Evolutionary conservation across 2,113 vertebrate species (phyloP).

Genomic region (Pelecanoides urinatrix): DNA sequence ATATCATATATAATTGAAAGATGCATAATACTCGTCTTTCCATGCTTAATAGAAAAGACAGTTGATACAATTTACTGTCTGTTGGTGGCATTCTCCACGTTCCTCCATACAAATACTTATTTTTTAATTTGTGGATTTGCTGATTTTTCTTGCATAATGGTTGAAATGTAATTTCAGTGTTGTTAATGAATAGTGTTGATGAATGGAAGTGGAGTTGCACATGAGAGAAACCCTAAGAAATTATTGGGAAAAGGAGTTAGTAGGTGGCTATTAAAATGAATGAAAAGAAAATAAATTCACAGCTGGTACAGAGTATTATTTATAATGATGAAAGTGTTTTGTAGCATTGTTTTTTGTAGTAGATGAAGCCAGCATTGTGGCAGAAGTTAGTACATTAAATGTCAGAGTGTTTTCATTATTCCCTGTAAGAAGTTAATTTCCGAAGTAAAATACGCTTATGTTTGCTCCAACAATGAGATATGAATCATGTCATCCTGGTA

Average conservation of each 20-base stretch:
- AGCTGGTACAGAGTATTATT: neutral
- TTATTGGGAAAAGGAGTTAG: neutral
- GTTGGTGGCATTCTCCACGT: neutral
- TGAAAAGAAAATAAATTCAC: neutral
- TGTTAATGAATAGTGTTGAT: neutral
- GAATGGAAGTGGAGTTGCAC: neutral
- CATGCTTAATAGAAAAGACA: conserved; percentile 26
- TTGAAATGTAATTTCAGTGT: neutral
- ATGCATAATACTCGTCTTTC: conserved; percentile 19
- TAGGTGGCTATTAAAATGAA: neutral
- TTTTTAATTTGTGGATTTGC: neutral
- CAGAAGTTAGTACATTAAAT: neutral
- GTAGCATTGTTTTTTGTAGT: neutral
- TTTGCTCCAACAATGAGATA: neutral
- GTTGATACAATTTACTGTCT: neutral
- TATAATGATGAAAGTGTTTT: neutral
- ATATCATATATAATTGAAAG: conserved; percentile 56
- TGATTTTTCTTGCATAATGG: neutral
- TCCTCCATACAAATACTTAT: neutral
- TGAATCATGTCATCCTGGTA: neutral
- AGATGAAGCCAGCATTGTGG: neutral
- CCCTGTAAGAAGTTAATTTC: neutral
- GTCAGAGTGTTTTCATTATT: neutral
- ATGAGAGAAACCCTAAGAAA: neutral
- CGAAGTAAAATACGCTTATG: neutral